Percentiles rank a stretch among this genome's conserved stretches.
phyloP scores from a whole-genome alignment of 1,140 invertebrate genomes.

The Saccostrea cuccullata region DNA sequence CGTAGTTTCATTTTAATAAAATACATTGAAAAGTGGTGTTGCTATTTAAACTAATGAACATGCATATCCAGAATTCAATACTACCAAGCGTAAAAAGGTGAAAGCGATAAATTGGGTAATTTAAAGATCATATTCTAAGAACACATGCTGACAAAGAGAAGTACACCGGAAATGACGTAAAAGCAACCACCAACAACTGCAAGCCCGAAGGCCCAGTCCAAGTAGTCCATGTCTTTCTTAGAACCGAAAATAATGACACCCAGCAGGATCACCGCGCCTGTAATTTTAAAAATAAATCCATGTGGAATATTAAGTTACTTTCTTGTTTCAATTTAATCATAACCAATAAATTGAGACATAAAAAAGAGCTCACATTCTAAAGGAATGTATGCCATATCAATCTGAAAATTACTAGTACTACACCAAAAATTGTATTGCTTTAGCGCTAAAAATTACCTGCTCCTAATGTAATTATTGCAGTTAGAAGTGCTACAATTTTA shows the following conservation, averaged over 20 bases:
- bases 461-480: slow-evolving; percentile 4
- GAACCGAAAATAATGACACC: slow-evolving; percentile 10
- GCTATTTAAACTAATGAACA: no score
- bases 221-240: not conserved
- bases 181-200: not conserved
- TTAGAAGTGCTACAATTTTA: slow-evolving; percentile 28
- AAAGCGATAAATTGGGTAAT: not conserved
- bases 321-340: no score
- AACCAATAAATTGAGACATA: no score
- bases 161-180: slow-evolving; percentile 3
- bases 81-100: not conserved
- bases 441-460: slow-evolving; percentile 11
- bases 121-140: not conserved
- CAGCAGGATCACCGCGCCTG: not conserved
- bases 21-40: no score
- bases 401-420: no score
- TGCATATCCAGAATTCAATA: not conserved
- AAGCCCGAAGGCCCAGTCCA: not conserved
- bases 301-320: not conserved
- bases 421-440: not conserved
- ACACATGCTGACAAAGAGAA: slow-evolving; percentile 18
- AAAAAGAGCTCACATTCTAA: no score
- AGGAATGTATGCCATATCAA: no score
- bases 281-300: not conserved
- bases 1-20: no score